Conservation (phyloP, 2,888 invertebrate genomes). For the Macaria notata region DNA sequence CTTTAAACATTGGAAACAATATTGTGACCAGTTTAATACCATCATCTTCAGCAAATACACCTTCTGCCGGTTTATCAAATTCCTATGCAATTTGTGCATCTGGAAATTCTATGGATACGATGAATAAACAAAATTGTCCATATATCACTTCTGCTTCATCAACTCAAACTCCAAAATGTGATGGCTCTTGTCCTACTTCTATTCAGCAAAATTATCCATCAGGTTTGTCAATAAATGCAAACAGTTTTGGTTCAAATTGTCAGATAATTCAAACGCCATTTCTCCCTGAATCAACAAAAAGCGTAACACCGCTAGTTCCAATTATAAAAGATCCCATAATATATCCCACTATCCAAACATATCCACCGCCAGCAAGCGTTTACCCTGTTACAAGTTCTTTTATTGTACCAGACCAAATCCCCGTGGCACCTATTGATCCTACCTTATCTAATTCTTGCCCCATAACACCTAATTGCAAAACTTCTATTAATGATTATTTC, state of each 20-base stretch:
- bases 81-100: too few species aligned
- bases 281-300: neutral
- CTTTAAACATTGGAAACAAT: too few species aligned
- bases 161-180: too few species aligned
- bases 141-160: too few species aligned
- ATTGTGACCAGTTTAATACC: too few species aligned
- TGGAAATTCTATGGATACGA: too few species aligned
- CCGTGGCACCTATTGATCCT: neutral
- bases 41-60: too few species aligned
- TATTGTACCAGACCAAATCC: neutral
- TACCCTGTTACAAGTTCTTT: neutral
- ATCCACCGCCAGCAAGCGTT: neutral
- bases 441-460: neutral
- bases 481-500: conserved; percentile 14
- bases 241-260: neutral
- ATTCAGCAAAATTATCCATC: neutral
- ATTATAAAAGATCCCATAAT: neutral
- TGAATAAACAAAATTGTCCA: too few species aligned
- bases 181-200: too few species aligned
- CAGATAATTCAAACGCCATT: neutral
- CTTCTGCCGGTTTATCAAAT: too few species aligned
- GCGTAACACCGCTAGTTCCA: too few species aligned
- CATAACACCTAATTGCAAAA: neutral
- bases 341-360: neutral
- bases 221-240: neutral